Conservation (phyloP, 2,797 vertebrate genomes). For the Amblyraja radiata region DNA sequence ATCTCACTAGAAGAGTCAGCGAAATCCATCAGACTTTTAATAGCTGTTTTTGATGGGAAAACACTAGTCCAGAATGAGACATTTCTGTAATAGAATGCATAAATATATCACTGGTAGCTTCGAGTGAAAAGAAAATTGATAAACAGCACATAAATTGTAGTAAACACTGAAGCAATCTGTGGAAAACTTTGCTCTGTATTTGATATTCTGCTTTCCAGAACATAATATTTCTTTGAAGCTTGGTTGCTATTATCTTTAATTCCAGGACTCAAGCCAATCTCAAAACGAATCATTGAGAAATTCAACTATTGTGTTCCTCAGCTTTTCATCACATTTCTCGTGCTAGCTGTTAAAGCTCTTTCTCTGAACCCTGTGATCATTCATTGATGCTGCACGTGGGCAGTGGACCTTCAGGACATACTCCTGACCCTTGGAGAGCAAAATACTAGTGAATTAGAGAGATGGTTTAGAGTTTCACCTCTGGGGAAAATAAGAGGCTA, state of each 20-base stretch:
- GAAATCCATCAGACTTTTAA: not conserved
- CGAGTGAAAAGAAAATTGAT: not conserved
- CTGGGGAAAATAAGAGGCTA: not conserved
- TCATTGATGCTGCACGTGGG: not conserved
- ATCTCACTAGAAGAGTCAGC: not conserved
- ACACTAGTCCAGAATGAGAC: not conserved
- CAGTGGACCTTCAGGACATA: not conserved
- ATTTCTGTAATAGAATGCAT: not conserved
- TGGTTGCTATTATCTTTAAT: not conserved
- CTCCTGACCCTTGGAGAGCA: not conserved
- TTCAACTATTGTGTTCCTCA: not conserved
- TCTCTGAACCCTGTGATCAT: not conserved
- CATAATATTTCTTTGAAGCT: not conserved
- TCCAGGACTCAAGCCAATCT: not conserved
- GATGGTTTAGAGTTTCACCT: not conserved
- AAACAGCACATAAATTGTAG: not conserved
- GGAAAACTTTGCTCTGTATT: not conserved
- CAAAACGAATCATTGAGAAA: not conserved
- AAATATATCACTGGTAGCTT: not conserved
- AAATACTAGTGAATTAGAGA: not conserved
- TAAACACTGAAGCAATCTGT: too few relatives aligned
- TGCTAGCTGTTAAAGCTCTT: not conserved
- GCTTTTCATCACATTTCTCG: not conserved
- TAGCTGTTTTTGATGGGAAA: not conserved
- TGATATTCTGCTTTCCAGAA: not conserved